Conservation (phyloP, 2,113 vertebrate genomes). For the Candoia aspera region DNA sequence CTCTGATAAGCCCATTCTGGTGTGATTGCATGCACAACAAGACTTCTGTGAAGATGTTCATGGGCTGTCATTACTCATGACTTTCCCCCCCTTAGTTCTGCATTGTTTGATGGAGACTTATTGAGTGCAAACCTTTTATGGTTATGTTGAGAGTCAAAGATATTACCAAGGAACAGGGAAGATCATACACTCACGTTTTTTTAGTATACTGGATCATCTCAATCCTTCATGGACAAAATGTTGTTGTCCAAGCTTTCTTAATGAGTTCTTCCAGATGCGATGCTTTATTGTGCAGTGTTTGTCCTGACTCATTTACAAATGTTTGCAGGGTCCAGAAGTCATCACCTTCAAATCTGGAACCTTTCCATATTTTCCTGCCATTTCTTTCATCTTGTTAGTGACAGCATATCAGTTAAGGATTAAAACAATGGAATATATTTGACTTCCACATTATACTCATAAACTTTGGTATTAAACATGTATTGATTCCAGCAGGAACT, state of each 20-base stretch:
- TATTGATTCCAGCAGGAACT: neutral
- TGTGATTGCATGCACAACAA: accelerated
- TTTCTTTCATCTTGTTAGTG: neutral
- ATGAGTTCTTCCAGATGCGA: neutral
- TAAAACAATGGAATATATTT: neutral
- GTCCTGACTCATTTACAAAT: neutral
- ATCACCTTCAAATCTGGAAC: neutral
- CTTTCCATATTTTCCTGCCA: neutral
- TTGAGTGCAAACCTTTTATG: neutral
- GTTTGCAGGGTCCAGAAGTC: neutral
- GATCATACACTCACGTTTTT: neutral
- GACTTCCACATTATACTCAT: neutral
- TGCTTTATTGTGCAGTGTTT: neutral
- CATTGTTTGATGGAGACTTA: conserved; percentile 1
- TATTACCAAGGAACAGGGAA: neutral
- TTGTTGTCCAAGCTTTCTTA: neutral
- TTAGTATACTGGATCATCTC: neutral
- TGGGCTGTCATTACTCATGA: neutral
- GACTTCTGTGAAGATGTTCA: neutral
- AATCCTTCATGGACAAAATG: neutral
- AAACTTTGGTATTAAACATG: neutral
- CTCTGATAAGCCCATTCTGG: neutral
- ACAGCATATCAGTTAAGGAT: neutral
- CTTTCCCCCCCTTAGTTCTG: neutral
- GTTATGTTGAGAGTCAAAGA: neutral